Evolutionary conservation across 1,140 invertebrate species (phyloP), one percentile per base, ranked within the genome.

Genomic region (Zeugodacus cucurbitae): DNA sequence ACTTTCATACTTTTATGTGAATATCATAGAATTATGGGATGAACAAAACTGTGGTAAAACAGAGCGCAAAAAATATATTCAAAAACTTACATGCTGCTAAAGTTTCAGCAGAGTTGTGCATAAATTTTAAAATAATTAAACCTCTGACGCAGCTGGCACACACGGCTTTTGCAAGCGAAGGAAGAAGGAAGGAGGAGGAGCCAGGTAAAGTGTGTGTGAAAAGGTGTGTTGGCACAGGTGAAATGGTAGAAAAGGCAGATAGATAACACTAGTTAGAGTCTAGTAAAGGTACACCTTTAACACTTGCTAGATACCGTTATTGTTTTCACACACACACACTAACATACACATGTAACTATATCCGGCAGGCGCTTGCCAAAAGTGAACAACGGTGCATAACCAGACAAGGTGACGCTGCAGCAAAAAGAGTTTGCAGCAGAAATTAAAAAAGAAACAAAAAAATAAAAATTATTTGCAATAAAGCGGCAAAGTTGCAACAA

Each of bases 71-170:
- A 82, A 48, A 48, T 26, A 54, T 17, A 54, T 54, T 20, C 48
- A 44, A 82, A 82, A 82, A 82, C 37, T 22, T 74, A 34, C 41
- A 74, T 41, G 70, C 70, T 48, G 74, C 74, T 82, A 82, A 82
- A 82, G 74, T 82, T 82, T 82, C 37, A 82, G 10, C 74, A 82
- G 74, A 82, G 74, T 82, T 86, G 85, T 86, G 85, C 85, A 86
- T 86, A 86, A 59, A 59, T 86, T 86, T 86, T 29, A 59, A 86
- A 86, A 86, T 86, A 86, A 86, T 86, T 86, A 86, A 86, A 86
- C 85, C 29, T 86, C 54, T 58, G 85, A 41, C 74, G 32, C 85
- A 58, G 48, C 85, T 86, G 85, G 54, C 44, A 54, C 48, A 54
- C 20, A n/a, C 20, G 48, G 14, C 48, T 54, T 7, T 54, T 3